Evolutionary conservation across 2,797 vertebrate genomes (phyloP).

Genomic region (Okamejei kenojei): DNA sequence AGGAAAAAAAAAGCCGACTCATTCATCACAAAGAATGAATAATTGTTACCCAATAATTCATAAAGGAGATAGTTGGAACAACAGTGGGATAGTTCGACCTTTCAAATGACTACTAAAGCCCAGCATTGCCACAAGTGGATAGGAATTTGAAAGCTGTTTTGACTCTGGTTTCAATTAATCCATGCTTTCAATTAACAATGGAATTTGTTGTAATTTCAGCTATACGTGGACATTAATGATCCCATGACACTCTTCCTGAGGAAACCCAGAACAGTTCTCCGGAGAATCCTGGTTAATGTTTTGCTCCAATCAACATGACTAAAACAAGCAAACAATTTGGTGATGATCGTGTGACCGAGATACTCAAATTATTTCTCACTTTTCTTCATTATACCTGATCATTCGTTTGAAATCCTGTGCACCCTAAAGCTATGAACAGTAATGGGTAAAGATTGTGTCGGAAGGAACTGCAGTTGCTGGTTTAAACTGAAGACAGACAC

Average conservation of each 20-base stretch:
- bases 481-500: too few species aligned
- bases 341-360: neutral
- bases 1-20: neutral
- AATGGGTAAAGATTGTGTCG: too few species aligned
- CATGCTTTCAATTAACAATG: neutral
- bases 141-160: neutral
- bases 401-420: too few species aligned
- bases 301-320: neutral
- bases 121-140: neutral
- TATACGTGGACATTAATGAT: neutral
- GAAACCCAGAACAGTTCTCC: neutral
- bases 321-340: neutral
- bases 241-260: neutral
- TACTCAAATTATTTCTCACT: neutral
- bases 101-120: neutral
- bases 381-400: neutral
- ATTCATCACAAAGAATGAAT: neutral
- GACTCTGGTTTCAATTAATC: neutral
- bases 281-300: neutral
- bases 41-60: neutral
- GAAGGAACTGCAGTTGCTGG: too few species aligned
- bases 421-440: too few species aligned
- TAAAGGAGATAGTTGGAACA: neutral
- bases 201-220: neutral
- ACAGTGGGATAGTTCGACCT: neutral